Base-by-base conservation (phyloP, 2,113 vertebrate genomes). In the Panthera uncia region DNA sequence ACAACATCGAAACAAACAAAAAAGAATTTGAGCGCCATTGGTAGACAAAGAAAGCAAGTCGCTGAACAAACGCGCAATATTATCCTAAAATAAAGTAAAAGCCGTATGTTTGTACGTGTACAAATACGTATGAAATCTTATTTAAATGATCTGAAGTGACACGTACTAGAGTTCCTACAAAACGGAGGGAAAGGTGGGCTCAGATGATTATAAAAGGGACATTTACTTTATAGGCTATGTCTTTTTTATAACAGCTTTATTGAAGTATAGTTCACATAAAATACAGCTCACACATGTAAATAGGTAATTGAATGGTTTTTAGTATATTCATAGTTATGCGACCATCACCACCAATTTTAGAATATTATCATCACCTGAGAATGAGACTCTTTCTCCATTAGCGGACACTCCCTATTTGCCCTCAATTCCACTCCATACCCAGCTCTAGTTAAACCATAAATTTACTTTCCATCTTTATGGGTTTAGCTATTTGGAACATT, bases 201-300 rank as follows among this genome's bases (percentile, higher is more conserved):
- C 11, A 89, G 29, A 57, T n/a, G 8, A 79, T 63, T 79, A 79
- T 41, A 4, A 91, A 92, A 48, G 48, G 11, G 11, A 52, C 13
- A 18, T 87, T 87, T 92, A 63, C 8, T 16, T 93, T 80, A 89
- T 50, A 65, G 48, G 57, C n/a, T 69, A 21, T 50, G 23, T 74
- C 65, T 33, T 69, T 89, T 96, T 88, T 84, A 65, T 89, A 73
- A 89, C 5, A 85, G 52, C 16, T 57, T 94, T 92, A 80, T 80
- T 73, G 71, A 85, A 33, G 65, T 78, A n/a, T 36, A 69, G 48
- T 82, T 83, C 41, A 94, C 23, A 41, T 82, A 94, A 33, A 50
- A 87, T 45, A 25, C 7, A 68, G 83, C 73, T 84, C n/a, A 38
- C 13, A 95, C 50, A 66, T 82, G 74, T 52, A 87, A 78, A 63